These are phyloP conservation scores for Abrostola triplasia DNA, from an alignment of 2,888 invertebrate species.

Conservation along the genomic window DNA sequence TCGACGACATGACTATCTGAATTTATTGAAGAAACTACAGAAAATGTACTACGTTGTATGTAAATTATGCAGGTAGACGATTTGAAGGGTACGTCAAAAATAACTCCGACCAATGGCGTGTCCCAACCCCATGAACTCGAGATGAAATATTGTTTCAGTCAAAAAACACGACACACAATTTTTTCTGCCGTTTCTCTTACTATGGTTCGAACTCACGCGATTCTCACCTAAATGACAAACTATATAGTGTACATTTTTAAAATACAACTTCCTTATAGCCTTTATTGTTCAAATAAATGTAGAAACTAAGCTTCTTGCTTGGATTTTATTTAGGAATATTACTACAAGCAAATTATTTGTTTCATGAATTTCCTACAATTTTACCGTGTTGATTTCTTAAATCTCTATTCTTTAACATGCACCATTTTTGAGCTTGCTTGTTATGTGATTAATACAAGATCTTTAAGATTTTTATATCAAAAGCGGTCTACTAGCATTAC, in stretches of 20 bases:
- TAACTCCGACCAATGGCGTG: constrained; percentile 70
- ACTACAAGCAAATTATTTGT: neutral
- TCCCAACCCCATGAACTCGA: constrained; percentile 65
- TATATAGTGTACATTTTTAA: constrained; percentile 31
- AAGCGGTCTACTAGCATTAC: too few species aligned
- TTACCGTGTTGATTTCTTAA: neutral
- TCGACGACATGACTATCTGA: neutral
- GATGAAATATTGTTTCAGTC: constrained; percentile 78
- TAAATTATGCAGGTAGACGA: constrained; percentile 68
- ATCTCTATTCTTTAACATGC: neutral
- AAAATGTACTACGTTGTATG: constrained; percentile 45
- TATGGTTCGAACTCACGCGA: constrained; percentile 64
- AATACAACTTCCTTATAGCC: constrained; percentile 50
- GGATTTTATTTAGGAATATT: constrained; percentile 16
- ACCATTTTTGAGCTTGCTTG: neutral
- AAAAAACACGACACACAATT: constrained; percentile 71
- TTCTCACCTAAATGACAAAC: constrained; percentile 61
- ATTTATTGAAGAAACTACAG: constrained; percentile 18
- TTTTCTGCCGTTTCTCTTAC: constrained; percentile 60
- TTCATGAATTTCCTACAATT: neutral
- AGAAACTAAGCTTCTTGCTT: constrained; percentile 8
- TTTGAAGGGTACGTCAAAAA: constrained; percentile 69
- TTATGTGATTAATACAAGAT: neutral
- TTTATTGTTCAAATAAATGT: constrained; percentile 30
- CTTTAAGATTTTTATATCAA: too few species aligned